Evolutionary conservation across 2,113 vertebrate genomes (phyloP).

Genomic region (Oncorhynchus mykiss): DNA sequence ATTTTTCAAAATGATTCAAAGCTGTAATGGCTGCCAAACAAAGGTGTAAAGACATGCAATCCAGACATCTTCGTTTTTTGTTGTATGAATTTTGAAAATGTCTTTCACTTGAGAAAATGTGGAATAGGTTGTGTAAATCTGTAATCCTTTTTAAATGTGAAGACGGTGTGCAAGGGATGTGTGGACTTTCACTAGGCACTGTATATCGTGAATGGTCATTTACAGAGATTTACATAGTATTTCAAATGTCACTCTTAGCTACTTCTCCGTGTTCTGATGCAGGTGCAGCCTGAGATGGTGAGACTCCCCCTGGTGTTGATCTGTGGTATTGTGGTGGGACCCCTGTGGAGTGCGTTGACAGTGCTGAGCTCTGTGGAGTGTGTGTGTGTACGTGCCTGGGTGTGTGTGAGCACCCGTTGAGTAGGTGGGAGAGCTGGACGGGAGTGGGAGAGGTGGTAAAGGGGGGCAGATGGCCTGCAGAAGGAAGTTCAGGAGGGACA

Average conservation of each 20-base stretch:
- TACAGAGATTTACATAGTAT: background rate
- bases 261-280: conserved; percentile 4
- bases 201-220: background rate
- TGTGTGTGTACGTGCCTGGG: conserved; percentile 48
- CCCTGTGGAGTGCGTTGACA: conserved; percentile 58
- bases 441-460: conserved; percentile 80
- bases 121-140: too few species aligned
- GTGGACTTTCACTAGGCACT: too few species aligned
- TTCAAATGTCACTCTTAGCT: background rate
- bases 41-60: too few species aligned
- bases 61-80: too few species aligned
- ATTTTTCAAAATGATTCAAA: too few species aligned
- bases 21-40: too few species aligned
- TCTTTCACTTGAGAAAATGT: too few species aligned
- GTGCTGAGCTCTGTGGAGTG: conserved; percentile 39
- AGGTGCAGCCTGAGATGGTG: conserved; percentile 22
- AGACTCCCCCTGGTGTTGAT: conserved; percentile 56
- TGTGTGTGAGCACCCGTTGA: conserved; percentile 79
- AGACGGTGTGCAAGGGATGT: too few species aligned
- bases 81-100: too few species aligned
- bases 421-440: conserved; percentile 81
- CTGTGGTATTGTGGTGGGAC: conserved; percentile 36
- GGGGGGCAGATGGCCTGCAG: conserved; percentile 85
- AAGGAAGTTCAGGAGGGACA: conserved; percentile 82
- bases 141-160: too few species aligned